Base-by-base conservation (phyloP, 2,888 invertebrate genomes). In the Panorpa germanica region DNA sequence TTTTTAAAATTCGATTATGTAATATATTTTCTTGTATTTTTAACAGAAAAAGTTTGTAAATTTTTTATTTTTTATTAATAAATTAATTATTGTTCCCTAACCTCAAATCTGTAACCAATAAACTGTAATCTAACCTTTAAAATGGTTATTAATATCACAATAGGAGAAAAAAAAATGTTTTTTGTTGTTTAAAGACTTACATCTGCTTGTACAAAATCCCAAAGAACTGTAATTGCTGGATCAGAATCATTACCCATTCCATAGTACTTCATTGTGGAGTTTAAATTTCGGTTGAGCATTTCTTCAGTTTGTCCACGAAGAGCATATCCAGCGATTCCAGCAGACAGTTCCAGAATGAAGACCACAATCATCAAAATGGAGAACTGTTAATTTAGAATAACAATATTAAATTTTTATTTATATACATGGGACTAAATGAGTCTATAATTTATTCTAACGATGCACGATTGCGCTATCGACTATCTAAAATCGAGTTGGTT, bases 261-360 rank as follows among this genome's bases (percentile, higher is more conserved):
- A 35, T 70, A 72, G 0, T 55, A 4, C 0, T 40, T 35, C 60
- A 73, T 59, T 1, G 65, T 59, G 0, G 42, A 34, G 0, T 38
- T 36, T 40, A 81, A 59, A 34, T 67, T 61, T 0, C 45, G 40
- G 17, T 63, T 43, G 2, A 78, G 57, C 17, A 70, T 41, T 0
- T 49, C 45, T 4, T 55, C 43, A 0, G 73, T 65, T 40, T 70
- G 63, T 3, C 55, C 50, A 31, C 63, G 55, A 35, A 75, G 48
- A 3, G 65, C 68, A 41, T 73, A 75, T 3, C 73, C 74, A 21
- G 74, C 72, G 35, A 81, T 74, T 42, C 81, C 81, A 5, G 68
- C 81, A 0, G 76, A 65, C 39, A 82, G 50, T 55, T 82, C 80
- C 53, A 80, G 55, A 31, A 81, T 57, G 45, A 81, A 77, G 40